These are phyloP conservation scores for Drosophila sp. DNA, from an alignment of 1,140 invertebrate genomes.

Conservation along the genomic window DNA sequence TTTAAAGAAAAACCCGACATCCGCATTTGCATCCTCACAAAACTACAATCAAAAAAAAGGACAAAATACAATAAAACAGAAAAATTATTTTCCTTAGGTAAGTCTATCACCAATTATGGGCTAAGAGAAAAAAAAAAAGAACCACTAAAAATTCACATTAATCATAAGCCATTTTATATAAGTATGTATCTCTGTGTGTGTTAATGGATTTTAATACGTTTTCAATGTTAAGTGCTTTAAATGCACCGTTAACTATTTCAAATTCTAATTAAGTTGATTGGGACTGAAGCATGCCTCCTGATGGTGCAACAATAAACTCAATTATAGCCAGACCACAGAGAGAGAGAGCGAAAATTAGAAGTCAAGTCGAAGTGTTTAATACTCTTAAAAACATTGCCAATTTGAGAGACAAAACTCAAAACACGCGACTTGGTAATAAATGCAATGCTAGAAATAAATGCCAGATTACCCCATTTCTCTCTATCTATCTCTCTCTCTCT, in stretches of 20 bases:
- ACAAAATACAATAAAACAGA: neutral
- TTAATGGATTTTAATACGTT: slow-evolving; percentile 74
- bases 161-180: neutral
- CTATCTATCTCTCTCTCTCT: neutral
- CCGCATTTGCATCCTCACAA: neutral
- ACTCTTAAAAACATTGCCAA: neutral
- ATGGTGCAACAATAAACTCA: slow-evolving; percentile 76
- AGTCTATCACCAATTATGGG: neutral
- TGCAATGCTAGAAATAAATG: slow-evolving; percentile 36
- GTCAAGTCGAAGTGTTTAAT: neutral
- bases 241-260: slow-evolving; percentile 78
- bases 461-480: neutral
- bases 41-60: neutral
- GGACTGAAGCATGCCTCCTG: slow-evolving; percentile 45
- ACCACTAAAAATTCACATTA: neutral
- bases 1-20: neutral
- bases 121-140: no score
- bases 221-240: slow-evolving; percentile 62
- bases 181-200: slow-evolving; percentile 22
- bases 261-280: slow-evolving; percentile 78
- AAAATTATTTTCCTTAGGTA: slow-evolving; percentile 34
- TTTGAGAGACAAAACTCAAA: slow-evolving; percentile 19
- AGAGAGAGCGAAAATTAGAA: neutral
- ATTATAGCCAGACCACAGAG: slow-evolving; percentile 46
- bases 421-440: slow-evolving; percentile 78